Evolutionary conservation across 1,140 invertebrate species (phyloP), one percentile per base, ranked within the genome.

Genomic region (Drosophila malerkotliana): DNA sequence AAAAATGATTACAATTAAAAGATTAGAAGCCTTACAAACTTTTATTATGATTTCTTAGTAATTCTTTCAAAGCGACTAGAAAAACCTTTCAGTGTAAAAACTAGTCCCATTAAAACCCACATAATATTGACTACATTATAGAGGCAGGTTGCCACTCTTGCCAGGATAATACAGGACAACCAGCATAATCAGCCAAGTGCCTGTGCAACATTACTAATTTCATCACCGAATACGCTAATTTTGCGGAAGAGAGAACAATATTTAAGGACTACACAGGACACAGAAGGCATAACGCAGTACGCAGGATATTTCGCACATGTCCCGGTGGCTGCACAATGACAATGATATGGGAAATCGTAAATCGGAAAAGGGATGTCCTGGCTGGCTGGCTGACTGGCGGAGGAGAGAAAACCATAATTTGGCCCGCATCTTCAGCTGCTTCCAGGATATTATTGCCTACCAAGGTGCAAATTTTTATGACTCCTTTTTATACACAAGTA

Each of bases 151-250:
- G 53, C 7, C 9, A 14, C 10, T 37, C 34, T 21, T 21, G 21
- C 21, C 21, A 68, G 34, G 52, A 49, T 71, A 47, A 28, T 37
- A 15, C 52, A 53, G 58, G 34, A 54, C 39, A 26, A 61, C 79
- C 79, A 74, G 79, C 79, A 82, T 82, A 75, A 82, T 64, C 59
- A 28, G 28, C 63, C 8, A 60, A 21, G 15, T 53, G 18, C 14
- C 21, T 30, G 30, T 21, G 47, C 7, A 48, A 14, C 30, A 52
- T 30, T 3, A 41, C 54, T 82, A 84, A 84, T 82, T 83, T 66
- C 48, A 12, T 26, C 24, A 39, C 12, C 56, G 80, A 62, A 82
- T 84, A 82, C 79, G 79, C 80, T 83, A 83, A 83, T 83, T 83
- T 84, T 56, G 28, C n/a, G 14, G 34, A 44, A 15, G 4, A 10